Evolutionary conservation across 2,888 invertebrate species (phyloP).

Genomic region (Xylota sylvarum): DNA sequence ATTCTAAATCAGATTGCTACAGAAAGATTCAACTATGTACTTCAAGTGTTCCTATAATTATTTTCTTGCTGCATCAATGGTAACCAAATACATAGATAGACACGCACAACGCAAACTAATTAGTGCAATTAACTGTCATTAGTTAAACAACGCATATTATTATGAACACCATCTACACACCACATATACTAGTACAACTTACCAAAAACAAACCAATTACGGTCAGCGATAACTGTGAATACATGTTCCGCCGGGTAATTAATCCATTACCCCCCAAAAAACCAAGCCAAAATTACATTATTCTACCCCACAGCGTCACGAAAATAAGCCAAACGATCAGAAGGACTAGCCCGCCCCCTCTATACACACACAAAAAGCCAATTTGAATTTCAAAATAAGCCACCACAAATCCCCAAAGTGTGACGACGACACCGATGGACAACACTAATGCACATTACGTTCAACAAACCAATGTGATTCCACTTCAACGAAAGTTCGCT

Average conservation of each 20-base stretch:
- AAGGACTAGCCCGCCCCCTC: neutral
- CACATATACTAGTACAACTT: constrained; percentile 1
- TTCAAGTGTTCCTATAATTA: neutral
- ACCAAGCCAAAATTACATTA: constrained; percentile 58
- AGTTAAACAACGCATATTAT: constrained; percentile 40
- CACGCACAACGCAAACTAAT: constrained; percentile 30
- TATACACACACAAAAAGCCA: constrained; percentile 46
- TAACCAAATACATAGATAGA: neutral
- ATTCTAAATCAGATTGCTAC: too few relatives aligned
- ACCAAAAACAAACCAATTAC: constrained; percentile 56
- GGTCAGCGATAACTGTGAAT: constrained; percentile 20
- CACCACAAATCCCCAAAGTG: constrained; percentile 60
- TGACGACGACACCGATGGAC: constrained; percentile 25
- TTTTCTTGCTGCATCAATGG: neutral
- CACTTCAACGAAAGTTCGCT: constrained; percentile 22
- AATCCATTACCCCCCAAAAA: constrained; percentile 56
- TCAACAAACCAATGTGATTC: constrained; percentile 22
- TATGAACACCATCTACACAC: constrained; percentile 2
- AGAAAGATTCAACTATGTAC: neutral
- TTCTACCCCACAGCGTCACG: constrained; percentile 6
- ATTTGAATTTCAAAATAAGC: constrained; percentile 67
- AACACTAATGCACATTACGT: constrained; percentile 39
- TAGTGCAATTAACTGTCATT: constrained; percentile 50
- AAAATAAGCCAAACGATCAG: constrained; percentile 5
- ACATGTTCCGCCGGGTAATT: constrained; percentile 56